These are phyloP conservation scores for Phoeniculus purpureus DNA, from an alignment of 2,797 vertebrate genomes.

Conservation along the genomic window DNA sequence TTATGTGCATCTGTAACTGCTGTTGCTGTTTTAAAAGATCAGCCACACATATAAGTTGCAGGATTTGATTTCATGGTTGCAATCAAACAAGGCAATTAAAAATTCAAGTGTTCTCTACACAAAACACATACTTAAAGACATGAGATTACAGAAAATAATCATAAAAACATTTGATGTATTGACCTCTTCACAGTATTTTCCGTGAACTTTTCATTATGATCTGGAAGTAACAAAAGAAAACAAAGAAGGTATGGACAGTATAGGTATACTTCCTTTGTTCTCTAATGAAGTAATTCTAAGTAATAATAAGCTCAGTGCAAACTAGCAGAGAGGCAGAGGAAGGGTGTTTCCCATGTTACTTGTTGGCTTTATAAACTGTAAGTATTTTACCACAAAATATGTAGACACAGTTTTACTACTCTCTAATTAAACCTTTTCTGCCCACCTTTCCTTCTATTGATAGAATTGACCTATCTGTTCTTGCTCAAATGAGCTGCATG, in stretches of 20 bases:
- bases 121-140: background rate
- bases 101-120: background rate
- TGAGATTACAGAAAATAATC: background rate
- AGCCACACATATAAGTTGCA: background rate
- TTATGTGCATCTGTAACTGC: constrained; percentile 82
- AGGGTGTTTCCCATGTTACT: background rate
- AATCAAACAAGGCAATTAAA: background rate
- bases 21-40: constrained; percentile 74
- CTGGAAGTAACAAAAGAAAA: background rate
- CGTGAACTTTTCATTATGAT: background rate
- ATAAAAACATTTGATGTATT: background rate
- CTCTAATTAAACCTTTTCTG: background rate
- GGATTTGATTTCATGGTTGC: background rate
- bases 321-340: background rate
- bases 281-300: background rate
- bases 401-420: background rate
- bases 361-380: background rate
- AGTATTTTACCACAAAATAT: background rate
- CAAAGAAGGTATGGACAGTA: background rate
- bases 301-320: background rate
- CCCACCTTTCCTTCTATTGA: background rate
- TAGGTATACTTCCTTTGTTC: background rate
- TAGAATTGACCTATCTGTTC: background rate
- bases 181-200: background rate
- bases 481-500: background rate